phyloP scores from a whole-genome alignment of 2,888 invertebrate genomes.

The Drosophila koepferae region DNA sequence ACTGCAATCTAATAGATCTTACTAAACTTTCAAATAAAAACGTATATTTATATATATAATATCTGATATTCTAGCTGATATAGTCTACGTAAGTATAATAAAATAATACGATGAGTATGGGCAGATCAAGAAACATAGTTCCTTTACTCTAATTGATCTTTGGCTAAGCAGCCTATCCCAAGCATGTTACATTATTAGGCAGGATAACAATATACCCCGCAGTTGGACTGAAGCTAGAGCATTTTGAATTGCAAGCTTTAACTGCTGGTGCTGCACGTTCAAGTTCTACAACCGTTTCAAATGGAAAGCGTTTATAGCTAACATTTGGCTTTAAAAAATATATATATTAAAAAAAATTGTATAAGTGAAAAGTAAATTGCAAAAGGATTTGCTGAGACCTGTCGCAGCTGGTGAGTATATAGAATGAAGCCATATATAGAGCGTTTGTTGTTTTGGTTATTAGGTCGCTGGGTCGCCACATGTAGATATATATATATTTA shows the following conservation, averaged over 20 bases:
- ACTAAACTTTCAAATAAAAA: background rate
- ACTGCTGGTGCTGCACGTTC: background rate
- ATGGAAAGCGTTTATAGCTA: background rate
- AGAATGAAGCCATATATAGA: background rate
- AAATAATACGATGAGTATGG: background rate
- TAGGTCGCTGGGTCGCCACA: constrained; percentile 51
- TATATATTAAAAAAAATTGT: background rate
- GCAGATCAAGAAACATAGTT: background rate
- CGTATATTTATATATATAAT: background rate
- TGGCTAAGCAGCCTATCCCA: background rate
- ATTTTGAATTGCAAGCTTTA: background rate
- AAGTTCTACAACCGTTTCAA: background rate
- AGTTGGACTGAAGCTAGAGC: background rate
- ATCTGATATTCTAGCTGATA: background rate
- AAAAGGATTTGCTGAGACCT: background rate
- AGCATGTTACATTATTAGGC: background rate
- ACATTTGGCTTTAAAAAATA: background rate
- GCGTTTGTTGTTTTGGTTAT: constrained; percentile 33
- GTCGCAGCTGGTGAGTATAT: constrained; percentile 8
- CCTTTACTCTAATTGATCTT: background rate
- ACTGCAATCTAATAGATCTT: background rate
- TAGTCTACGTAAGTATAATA: background rate
- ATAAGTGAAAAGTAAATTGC: constrained; percentile 1
- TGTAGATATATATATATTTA: background rate
- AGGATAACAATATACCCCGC: background rate